Base-by-base conservation (phyloP, 2,797 vertebrate genomes). In the Sebastiscus albofasciatus region DNA sequence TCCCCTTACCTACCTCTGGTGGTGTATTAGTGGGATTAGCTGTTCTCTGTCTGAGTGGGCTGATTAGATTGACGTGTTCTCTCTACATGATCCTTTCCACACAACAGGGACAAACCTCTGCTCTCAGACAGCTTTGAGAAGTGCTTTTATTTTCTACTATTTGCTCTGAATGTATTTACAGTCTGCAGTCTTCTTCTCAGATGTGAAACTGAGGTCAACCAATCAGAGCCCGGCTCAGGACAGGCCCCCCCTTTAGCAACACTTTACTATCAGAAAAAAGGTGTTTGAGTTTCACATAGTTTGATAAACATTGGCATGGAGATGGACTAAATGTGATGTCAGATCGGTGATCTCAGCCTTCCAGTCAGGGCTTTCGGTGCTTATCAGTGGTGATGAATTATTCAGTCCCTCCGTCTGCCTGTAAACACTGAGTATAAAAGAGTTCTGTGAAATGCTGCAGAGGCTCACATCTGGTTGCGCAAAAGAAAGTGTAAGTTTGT, bases 31-130 rank as follows among this genome's bases (percentile, higher is more conserved):
- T 39, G 67, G 92, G 91, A 94, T 93, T 93, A 94, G 69, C 86
- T 91, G 93, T 91, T 89, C 93, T 93, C 84, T 77, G 85, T 91
- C 81, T 89, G 85, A 90, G 90, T 85, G 89, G 86, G 77, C 73
- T 85, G 89, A 92, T 87, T 83, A 88, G 91, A 92, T 89, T 89
- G 91, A 85, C 73, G 39, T 83, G 80, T 86, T 89, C 84, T 73
- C 85, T 75, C 72, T 31, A 68, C 80, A 76, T 79, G 92, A 90
- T 79, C 80, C 80, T 79, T 75, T 89, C 78, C 72, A 77, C 85
- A 84, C 83, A 67, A 79, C 31, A 62, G 55, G 34, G 13, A 46
- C 79, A 70, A 60, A 67, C 83, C 78, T 70, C 71, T 59, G 75
- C 80, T 66, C 58, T 72, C 66, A 69, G 14, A 27, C 74, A 24